Evolutionary conservation across 2,888 invertebrate genomes (phyloP).

Genomic region (Drosophila hamatofila): DNA sequence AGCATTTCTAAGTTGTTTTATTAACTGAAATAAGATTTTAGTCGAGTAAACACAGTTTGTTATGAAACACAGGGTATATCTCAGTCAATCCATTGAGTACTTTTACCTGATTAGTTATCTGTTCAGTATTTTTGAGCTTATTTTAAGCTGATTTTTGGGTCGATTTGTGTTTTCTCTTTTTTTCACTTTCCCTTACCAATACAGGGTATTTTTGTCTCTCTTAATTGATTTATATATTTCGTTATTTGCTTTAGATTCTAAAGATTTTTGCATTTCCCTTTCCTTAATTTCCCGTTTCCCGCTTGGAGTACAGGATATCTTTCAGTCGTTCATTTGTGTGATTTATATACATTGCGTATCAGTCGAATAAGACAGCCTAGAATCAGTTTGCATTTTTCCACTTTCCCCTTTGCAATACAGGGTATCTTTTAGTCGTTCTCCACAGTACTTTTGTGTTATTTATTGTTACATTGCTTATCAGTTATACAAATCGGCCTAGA

Average conservation of each 20-base stretch:
- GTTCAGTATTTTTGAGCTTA: background rate
- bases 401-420: background rate
- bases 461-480: background rate
- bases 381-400: too few relatives aligned
- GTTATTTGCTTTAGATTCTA: too few relatives aligned
- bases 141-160: background rate
- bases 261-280: background rate
- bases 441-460: background rate
- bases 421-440: background rate
- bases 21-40: background rate
- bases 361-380: too few relatives aligned
- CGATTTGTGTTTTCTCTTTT: background rate
- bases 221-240: too few relatives aligned
- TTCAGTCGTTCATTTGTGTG: too few relatives aligned
- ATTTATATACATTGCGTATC: too few relatives aligned
- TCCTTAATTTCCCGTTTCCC: background rate
- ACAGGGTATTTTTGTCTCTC: background rate
- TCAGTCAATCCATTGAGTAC: too few relatives aligned
- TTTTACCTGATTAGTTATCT: background rate
- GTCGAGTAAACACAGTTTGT: background rate
- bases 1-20: background rate
- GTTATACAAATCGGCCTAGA: background rate
- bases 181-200: fast-evolving
- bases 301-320: background rate
- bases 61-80: background rate